Evolutionary conservation across 2,888 invertebrate genomes (phyloP).

Genomic region (Chesias legatella): DNA sequence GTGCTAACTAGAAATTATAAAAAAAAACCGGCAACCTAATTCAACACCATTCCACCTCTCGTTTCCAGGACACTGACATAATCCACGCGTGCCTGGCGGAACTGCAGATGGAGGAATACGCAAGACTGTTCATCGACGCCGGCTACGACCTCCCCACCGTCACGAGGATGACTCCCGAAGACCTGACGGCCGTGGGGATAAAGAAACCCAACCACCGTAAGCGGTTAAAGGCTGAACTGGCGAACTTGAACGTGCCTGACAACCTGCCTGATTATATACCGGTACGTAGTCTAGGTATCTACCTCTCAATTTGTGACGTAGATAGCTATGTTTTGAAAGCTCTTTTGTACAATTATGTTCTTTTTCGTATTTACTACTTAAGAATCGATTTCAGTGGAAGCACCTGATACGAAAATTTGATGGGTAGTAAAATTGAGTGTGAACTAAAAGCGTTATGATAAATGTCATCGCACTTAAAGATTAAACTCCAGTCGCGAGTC

Average conservation of each 20-base stretch:
- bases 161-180: constrained; percentile 99
- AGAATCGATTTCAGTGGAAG: too few relatives aligned
- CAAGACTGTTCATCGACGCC: constrained; percentile 93
- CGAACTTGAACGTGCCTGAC: constrained; percentile 95
- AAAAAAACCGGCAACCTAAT: too few relatives aligned
- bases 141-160: constrained; percentile 99
- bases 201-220: constrained; percentile 98
- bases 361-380: too few relatives aligned
- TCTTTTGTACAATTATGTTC: too few relatives aligned
- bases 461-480: too few relatives aligned
- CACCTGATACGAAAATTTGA: too few relatives aligned
- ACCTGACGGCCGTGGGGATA: constrained; percentile 92
- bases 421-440: too few relatives aligned
- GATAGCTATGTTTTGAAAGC: too few relatives aligned
- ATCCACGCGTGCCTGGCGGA: constrained; percentile 97
- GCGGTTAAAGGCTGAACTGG: constrained; percentile 97
- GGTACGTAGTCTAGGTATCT: constrained; percentile 81
- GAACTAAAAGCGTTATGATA: too few relatives aligned
- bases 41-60: constrained; percentile 12
- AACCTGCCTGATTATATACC: constrained; percentile 97
- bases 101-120: constrained; percentile 96
- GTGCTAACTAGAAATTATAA: too few relatives aligned
- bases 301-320: too few relatives aligned
- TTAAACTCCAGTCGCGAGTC: too few relatives aligned
- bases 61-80: constrained; percentile 92